phyloP scores from a whole-genome alignment of 2,797 vertebrate genomes.

The Nannoperca australis region DNA sequence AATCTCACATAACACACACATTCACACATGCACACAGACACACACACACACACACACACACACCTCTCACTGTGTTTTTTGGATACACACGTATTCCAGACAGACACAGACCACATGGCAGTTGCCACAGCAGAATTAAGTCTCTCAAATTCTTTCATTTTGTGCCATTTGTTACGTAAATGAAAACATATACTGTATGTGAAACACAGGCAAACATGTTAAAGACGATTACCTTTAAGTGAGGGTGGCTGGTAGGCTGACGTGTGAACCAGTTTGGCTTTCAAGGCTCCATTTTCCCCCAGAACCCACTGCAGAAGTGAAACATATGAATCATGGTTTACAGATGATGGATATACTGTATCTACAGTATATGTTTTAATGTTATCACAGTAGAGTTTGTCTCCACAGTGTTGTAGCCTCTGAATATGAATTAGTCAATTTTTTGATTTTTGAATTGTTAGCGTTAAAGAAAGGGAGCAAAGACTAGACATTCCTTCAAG shows the following conservation, averaged over 20 bases:
- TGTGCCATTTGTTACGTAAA: slow-evolving; percentile 26
- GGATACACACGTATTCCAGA: slow-evolving; percentile 45
- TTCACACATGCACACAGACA: slow-evolving; percentile 20
- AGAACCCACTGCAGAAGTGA: slow-evolving; percentile 84
- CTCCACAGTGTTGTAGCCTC: neutral
- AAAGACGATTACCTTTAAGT: slow-evolving; percentile 88
- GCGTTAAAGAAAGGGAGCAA: neutral
- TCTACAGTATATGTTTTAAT: neutral
- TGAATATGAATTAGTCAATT: neutral
- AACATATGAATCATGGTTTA: slow-evolving; percentile 16
- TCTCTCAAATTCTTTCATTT: slow-evolving; percentile 34
- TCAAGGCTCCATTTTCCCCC: slow-evolving; percentile 89
- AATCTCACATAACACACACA: slow-evolving; percentile 71
- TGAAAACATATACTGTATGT: neutral
- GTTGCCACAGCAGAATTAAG: slow-evolving; percentile 34
- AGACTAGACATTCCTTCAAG: neutral
- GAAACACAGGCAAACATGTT: slow-evolving; percentile 7
- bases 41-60: slow-evolving; percentile 26
- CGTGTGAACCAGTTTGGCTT: slow-evolving; percentile 89
- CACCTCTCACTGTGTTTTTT: slow-evolving; percentile 50
- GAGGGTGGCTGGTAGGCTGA: slow-evolving; percentile 92
- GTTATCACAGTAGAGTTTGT: neutral
- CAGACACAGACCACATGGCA: slow-evolving; percentile 57
- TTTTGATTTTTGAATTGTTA: neutral
- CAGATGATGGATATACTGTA: neutral